Evolutionary conservation across 2,888 invertebrate genomes (phyloP).

Genomic region (Mactromeris polynyma): DNA sequence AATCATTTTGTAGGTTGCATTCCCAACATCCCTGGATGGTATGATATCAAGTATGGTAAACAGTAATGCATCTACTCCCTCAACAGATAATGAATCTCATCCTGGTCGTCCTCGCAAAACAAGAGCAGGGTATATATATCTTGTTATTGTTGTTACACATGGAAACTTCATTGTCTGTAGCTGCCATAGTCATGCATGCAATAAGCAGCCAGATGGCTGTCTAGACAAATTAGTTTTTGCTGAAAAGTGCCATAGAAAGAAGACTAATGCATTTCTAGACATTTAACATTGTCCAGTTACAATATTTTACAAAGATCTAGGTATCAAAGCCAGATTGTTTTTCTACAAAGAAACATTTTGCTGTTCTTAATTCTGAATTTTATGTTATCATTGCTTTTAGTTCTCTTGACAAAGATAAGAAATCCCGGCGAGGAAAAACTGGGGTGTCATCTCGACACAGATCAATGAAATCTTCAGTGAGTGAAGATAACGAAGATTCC

Average conservation of each 20-base stretch:
- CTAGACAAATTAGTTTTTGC: too few species aligned
- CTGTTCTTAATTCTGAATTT: neutral
- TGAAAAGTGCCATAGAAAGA: too few species aligned
- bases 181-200: too few species aligned
- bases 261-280: too few species aligned
- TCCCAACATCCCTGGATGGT: conserved; percentile 64
- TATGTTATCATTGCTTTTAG: conserved; percentile 26
- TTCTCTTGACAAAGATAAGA: conserved; percentile 64
- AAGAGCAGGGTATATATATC: conserved; percentile 60
- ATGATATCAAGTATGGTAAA: conserved; percentile 63
- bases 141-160: neutral
- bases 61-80: conserved; percentile 43
- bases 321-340: too few species aligned
- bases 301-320: too few species aligned
- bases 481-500: conserved; percentile 58
- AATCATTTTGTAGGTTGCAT: conserved; percentile 49
- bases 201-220: too few species aligned
- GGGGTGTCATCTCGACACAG: conserved; percentile 26
- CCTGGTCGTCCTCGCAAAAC: conserved; percentile 39
- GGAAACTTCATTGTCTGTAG: too few species aligned
- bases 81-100: conserved; percentile 40
- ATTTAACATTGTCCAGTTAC: too few species aligned
- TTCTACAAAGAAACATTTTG: too few species aligned
- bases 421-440: conserved; percentile 32
- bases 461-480: conserved; percentile 42